phyloP scores from a whole-genome alignment of 1,140 invertebrate species.

The Reticulitermes speratus region DNA sequence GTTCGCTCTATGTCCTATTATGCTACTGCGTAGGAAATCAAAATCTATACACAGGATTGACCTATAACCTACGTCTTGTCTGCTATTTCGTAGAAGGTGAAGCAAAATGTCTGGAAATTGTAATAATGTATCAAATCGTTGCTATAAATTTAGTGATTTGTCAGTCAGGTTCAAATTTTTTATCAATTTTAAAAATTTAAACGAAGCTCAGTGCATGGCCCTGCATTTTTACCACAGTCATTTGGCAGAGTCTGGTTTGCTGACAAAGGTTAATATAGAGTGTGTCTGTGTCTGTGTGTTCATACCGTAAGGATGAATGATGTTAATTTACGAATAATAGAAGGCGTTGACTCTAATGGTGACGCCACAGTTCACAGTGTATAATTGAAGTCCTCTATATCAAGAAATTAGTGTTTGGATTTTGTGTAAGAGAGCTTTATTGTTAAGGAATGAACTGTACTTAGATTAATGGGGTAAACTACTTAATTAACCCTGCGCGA shows the following conservation, averaged over 20 bases:
- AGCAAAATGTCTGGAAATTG: too few relatives aligned
- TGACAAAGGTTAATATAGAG: neutral
- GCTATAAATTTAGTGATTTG: too few relatives aligned
- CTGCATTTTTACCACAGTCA: neutral
- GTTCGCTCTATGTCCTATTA: too few relatives aligned
- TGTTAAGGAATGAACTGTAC: neutral
- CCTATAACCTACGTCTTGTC: too few relatives aligned
- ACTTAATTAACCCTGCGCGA: neutral
- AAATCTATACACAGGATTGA: too few relatives aligned
- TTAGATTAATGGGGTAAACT: neutral
- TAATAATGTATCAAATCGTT: too few relatives aligned
- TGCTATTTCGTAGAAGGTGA: too few relatives aligned
- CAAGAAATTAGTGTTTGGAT: neutral
- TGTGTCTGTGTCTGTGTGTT: neutral
- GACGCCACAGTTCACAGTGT: neutral
- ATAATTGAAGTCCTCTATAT: neutral
- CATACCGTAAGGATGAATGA: neutral
- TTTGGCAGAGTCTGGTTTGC: neutral
- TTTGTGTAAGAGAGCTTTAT: neutral
- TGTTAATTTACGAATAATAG: neutral
- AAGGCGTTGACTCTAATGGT: neutral
- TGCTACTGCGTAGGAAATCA: too few relatives aligned
- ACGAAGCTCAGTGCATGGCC: neutral
- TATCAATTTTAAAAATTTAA: too few relatives aligned
- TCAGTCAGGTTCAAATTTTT: too few relatives aligned